Base-by-base conservation (phyloP, 2,797 vertebrate genomes). In the Sparus aurata region DNA sequence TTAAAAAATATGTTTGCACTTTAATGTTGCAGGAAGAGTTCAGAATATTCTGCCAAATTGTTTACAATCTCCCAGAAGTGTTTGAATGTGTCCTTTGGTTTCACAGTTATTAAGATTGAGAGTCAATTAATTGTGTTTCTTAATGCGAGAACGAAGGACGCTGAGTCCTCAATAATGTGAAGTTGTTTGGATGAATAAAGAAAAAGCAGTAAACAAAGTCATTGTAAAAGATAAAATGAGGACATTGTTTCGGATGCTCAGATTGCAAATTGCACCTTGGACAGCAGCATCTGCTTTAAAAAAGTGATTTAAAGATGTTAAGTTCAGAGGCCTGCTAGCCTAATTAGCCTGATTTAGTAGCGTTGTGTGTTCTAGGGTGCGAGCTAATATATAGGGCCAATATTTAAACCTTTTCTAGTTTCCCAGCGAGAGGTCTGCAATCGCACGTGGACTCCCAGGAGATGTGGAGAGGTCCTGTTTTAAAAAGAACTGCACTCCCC, bases 391-490 rank as follows among this genome's bases (percentile, higher is more conserved):
- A 9, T 34, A 69, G 53, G 68, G 68, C 67, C 73, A 74, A 75
- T 85, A 77, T 88, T 84, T 79, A 79, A 87, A 71, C 70, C 79
- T 71, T 77, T 9, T 58, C 12, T 23, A 54, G 62, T 82, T 78
- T 59, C 30, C 30, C 78, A 77, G 69, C 71, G 73, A 79, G 83
- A 84, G 77, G 77, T 80, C 75, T 85, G 41, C 73, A 75, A 77
- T 74, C 4, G 8, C 80, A 75, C 4, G 22, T 74, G 79, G 83
- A 75, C 76, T 78, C 82, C 79, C 80, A 74, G 77, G 83, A 84
- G 88, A 53, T 77, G 69, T 80, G 3, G 83, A 88, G 84, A 83
- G 81, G 69, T 77, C 80, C 38, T 4, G 16, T 85, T 91, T 90
- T 76, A 85, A 82, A 89, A 89, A 73, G 75, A 81, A 67, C 69